Conservation (phyloP, 2,888 invertebrate genomes). For the Tipula unca region DNA sequence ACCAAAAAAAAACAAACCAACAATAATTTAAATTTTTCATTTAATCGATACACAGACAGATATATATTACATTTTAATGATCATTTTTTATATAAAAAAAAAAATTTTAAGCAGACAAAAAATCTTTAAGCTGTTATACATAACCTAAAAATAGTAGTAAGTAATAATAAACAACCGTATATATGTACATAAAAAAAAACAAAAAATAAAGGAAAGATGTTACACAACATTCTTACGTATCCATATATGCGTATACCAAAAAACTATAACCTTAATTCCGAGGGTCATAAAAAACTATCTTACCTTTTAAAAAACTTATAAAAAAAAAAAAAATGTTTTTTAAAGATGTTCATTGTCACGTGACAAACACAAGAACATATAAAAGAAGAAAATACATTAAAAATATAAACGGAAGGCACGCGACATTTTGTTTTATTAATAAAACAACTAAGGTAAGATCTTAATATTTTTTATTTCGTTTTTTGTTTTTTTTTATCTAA, state of each 20-base stretch:
- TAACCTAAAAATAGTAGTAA: background rate
- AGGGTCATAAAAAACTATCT: conserved; percentile 14
- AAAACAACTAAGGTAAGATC: conserved; percentile 8
- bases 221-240: background rate
- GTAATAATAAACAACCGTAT: background rate
- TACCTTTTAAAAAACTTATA: background rate
- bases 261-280: background rate
- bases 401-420: background rate
- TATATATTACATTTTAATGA: conserved; percentile 14
- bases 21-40: background rate
- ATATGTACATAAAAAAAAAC: background rate
- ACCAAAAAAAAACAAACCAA: background rate
- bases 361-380: background rate
- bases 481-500: background rate
- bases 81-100: background rate
- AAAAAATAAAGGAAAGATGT: background rate
- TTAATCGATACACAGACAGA: conserved; percentile 8
- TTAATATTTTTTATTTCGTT: conserved; percentile 1
- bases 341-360: conserved; percentile 14
- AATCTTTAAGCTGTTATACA: background rate
- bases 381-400: background rate
- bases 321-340: background rate
- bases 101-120: background rate
- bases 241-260: background rate
- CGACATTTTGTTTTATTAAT: conserved; percentile 14